Percentiles rank a stretch among this genome's conserved stretches.
phyloP scores from a whole-genome alignment of 2,113 vertebrate species.

The Psittacara wagleri region DNA sequence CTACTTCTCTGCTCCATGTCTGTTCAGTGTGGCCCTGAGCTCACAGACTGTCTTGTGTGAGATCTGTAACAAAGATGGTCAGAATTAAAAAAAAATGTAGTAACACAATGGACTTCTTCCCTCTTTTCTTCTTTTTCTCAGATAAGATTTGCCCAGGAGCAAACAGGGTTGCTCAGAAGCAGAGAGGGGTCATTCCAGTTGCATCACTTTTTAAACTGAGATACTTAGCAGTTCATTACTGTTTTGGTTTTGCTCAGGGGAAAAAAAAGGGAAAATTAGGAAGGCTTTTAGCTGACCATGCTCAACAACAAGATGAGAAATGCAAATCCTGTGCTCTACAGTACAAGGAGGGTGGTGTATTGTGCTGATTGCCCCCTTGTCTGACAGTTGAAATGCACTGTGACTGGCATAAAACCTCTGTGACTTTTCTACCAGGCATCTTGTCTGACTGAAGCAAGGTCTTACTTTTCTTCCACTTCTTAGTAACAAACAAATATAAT shows the following conservation, averaged over 20 bases:
- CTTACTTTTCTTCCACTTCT: neutral
- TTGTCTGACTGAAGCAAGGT: neutral
- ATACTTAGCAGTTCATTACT: neutral
- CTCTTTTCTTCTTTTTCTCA: neutral
- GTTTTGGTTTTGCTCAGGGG: neutral
- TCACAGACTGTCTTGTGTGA: neutral
- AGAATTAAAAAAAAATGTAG: neutral
- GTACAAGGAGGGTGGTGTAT: too few species aligned
- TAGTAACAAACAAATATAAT: neutral
- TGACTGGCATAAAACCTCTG: neutral
- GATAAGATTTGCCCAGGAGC: neutral
- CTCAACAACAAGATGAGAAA: neutral
- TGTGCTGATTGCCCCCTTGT: fast-evolving
- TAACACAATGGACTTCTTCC: neutral
- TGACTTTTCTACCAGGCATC: neutral
- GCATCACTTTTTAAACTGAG: neutral
- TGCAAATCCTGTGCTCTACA: neutral
- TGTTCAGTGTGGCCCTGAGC: neutral
- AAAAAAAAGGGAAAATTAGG: neutral
- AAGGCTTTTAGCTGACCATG: neutral
- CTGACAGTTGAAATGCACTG: neutral
- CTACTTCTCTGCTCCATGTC: neutral
- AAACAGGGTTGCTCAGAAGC: neutral
- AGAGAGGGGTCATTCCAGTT: neutral
- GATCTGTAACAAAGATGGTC: neutral